Evolutionary conservation across 2,113 vertebrate species (phyloP).

Genomic region (Theristicus caerulescens): DNA sequence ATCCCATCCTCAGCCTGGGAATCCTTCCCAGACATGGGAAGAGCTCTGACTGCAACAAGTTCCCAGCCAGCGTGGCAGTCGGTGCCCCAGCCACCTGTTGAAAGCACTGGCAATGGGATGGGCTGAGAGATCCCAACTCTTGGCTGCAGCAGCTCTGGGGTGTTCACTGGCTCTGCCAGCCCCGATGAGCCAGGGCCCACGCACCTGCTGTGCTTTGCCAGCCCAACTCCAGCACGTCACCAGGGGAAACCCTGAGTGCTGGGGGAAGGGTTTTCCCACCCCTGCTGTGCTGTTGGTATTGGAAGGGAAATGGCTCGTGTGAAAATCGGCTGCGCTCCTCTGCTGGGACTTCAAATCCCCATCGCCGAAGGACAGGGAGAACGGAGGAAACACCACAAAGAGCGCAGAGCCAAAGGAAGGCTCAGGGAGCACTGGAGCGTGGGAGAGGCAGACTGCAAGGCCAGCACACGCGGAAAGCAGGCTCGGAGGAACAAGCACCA

Average conservation of each 20-base stretch:
- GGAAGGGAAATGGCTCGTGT: accelerated
- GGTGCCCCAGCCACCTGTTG: background rate
- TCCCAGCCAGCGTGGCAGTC: background rate
- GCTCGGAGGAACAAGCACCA: background rate
- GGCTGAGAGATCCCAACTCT: background rate
- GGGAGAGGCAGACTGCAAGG: background rate
- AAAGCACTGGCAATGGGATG: background rate
- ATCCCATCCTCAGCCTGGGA: background rate
- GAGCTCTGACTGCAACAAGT: background rate
- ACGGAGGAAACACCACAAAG: background rate
- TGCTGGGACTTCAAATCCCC: background rate
- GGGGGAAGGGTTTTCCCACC: background rate
- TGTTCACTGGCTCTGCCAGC: background rate
- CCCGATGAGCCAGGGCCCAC: background rate
- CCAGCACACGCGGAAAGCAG: background rate
- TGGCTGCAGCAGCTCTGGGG: background rate
- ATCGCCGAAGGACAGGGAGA: accelerated
- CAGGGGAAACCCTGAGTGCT: background rate
- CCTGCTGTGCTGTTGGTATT: accelerated
- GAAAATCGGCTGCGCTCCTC: background rate
- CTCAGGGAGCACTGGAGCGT: background rate
- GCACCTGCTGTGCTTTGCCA: background rate
- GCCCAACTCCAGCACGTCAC: background rate
- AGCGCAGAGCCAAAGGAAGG: accelerated
- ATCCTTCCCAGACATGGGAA: background rate